Base-by-base conservation (phyloP, 2,888 invertebrate genomes). In the Hirtodrosophila duncani region DNA sequence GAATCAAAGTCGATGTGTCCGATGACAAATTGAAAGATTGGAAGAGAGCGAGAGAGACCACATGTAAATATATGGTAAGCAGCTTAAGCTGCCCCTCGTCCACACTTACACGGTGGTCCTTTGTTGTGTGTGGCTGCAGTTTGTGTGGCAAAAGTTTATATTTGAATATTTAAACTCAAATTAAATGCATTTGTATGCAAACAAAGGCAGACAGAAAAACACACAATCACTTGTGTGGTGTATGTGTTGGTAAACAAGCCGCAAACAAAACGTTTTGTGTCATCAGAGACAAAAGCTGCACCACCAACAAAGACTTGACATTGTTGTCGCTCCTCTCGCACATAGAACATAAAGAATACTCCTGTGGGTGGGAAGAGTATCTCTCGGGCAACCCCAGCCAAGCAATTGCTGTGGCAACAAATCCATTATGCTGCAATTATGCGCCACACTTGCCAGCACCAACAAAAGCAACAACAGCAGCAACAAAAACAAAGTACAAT, bases 111-210 rank as follows among this genome's bases (percentile, higher is more conserved):
- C n/a, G 10, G 3, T n/a, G n/a, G 13, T 16, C 18, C 24, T 29
- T 7, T 18, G 10, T 38, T 33, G 18, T 36, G 38, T 65, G 64
- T 49, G 70, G 78, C 53, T 77, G 61, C 67, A 39, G 62, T 72
- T 49, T 75, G 81, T 80, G 81, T 78, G 79, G 33, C 61, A 57
- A 55, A 72, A 75, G 79, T 81, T 81, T 81, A 80, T 78, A 80
- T 75, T 81, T 72, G 74, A 70, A 81, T 72, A 83, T 83, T 84
- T 83, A 83, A 82, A 83, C 82, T 74, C 70, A 72, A 84, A 83
- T 84, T 83, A 84, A 84, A 83, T 84, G 79, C 83, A 82, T 82
- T 83, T 81, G 67, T 56, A 65, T 64, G 61, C 63, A 78, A 71
- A 81, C 78, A 78, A 69, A 80, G 63, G 20, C 30, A 53, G 34